Evolutionary conservation across 2,888 invertebrate genomes (phyloP).

Genomic region (Xylota sylvarum): DNA sequence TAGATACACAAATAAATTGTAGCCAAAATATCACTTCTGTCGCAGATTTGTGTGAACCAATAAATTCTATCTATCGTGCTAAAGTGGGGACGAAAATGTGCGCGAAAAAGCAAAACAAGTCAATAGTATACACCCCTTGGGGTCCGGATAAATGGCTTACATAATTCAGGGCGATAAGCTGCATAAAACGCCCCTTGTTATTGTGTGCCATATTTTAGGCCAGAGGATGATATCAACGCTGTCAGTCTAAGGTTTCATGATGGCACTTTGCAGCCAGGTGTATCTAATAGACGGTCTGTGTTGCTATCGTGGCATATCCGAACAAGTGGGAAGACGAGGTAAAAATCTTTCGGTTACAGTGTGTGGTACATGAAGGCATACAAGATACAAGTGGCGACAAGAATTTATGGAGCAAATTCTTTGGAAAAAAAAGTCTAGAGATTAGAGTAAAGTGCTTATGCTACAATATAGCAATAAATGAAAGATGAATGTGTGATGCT

Average conservation of each 20-base stretch:
- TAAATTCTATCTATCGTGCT: slow-evolving; percentile 17
- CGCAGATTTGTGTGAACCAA: slow-evolving; percentile 31
- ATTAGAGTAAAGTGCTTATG: neutral
- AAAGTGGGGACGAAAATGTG: neutral
- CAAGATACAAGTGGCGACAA: neutral
- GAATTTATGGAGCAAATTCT: neutral
- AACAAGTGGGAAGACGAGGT: slow-evolving; percentile 10
- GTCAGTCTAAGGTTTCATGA: slow-evolving; percentile 8
- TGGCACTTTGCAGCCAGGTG: slow-evolving; percentile 25
- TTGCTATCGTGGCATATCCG: neutral
- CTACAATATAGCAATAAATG: neutral
- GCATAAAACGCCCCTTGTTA: slow-evolving; percentile 25
- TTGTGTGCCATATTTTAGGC: slow-evolving; percentile 8
- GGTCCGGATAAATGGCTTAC: slow-evolving; percentile 3
- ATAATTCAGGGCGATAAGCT: slow-evolving; percentile 17
- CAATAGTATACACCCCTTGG: slow-evolving; percentile 1
- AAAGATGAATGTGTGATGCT: neutral
- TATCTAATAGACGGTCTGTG: neutral
- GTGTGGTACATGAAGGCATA: neutral
- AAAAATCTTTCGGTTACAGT: neutral
- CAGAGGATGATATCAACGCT: slow-evolving; percentile 12
- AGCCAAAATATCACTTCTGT: slow-evolving; percentile 27
- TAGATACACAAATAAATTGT: slow-evolving; percentile 6
- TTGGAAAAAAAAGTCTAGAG: neutral
- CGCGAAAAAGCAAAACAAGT: neutral